Conservation (phyloP, 2,888 invertebrate genomes). For the Morpho helenor region DNA sequence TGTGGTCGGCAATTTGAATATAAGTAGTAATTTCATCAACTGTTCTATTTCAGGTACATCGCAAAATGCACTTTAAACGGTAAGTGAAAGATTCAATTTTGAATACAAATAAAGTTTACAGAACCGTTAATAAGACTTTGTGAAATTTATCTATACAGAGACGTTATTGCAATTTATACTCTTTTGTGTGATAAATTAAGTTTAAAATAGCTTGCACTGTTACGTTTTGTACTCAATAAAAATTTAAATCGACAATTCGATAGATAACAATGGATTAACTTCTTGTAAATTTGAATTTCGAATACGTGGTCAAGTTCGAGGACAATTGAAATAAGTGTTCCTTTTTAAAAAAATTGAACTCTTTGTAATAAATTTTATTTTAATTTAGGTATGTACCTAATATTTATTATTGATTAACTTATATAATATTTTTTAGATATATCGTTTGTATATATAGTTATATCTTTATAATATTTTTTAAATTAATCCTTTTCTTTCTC, state of each 20-base stretch:
- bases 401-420: too few species aligned
- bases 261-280: slow-evolving; percentile 20
- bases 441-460: too few species aligned
- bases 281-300: slow-evolving; percentile 19
- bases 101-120: slow-evolving; percentile 1
- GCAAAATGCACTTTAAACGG: not conserved
- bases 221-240: slow-evolving; percentile 8
- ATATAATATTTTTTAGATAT: too few species aligned
- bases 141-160: slow-evolving; percentile 4
- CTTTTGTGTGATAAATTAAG: not conserved
- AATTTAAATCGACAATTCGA: slow-evolving; percentile 18
- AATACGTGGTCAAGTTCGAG: slow-evolving; percentile 13
- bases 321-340: slow-evolving; percentile 1
- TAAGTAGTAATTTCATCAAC: slow-evolving; percentile 4
- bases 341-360: not conserved
- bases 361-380: too few species aligned
- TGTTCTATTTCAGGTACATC: not conserved
- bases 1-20: slow-evolving; percentile 2
- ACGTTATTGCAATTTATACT: not conserved
- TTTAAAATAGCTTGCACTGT: not conserved
- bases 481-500: too few species aligned
- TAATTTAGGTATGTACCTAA: too few species aligned
- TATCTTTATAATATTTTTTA: not conserved
- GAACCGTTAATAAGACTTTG: slow-evolving; percentile 8
- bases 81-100: not conserved